Conservation (phyloP, 2,113 vertebrate genomes). For the Pangasianodon gigas region DNA sequence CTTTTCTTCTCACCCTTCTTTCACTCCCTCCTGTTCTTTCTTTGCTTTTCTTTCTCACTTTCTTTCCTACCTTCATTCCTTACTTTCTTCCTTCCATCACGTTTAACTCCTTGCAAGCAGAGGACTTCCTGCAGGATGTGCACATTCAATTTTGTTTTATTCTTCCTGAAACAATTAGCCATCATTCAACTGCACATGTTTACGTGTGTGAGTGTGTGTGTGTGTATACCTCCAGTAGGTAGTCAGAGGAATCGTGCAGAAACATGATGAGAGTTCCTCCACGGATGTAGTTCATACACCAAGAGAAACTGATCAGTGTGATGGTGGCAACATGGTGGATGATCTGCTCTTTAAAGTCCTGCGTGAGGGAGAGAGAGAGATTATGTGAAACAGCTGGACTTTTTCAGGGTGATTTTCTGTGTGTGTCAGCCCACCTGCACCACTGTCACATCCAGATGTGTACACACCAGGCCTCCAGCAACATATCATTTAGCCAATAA, state of each 20-base stretch:
- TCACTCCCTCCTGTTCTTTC: background rate
- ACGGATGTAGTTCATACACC: slow-evolving; percentile 91
- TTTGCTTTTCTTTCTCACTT: background rate
- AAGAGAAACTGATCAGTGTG: slow-evolving; percentile 94
- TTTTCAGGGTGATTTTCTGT: background rate
- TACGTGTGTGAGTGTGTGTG: slow-evolving; percentile 31
- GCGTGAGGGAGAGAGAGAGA: background rate
- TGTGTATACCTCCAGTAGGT: slow-evolving; percentile 84
- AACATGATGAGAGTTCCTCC: slow-evolving; percentile 94
- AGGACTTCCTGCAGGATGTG: background rate
- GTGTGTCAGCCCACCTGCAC: background rate
- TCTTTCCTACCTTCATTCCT: background rate
- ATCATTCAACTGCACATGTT: background rate
- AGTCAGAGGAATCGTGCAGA: slow-evolving; percentile 89
- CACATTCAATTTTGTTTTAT: background rate
- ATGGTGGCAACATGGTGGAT: slow-evolving; percentile 95
- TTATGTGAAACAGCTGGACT: background rate
- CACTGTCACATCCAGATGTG: background rate
- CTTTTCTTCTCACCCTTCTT: background rate
- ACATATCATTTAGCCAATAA: background rate
- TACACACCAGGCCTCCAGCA: background rate
- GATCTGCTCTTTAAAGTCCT: slow-evolving; percentile 96
- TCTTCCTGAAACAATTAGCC: background rate
- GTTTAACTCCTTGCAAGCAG: background rate
- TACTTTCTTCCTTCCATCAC: background rate